These are phyloP conservation scores for Drosophila willistoni DNA, from an alignment of 1,140 invertebrate species.

Conservation along the genomic window DNA sequence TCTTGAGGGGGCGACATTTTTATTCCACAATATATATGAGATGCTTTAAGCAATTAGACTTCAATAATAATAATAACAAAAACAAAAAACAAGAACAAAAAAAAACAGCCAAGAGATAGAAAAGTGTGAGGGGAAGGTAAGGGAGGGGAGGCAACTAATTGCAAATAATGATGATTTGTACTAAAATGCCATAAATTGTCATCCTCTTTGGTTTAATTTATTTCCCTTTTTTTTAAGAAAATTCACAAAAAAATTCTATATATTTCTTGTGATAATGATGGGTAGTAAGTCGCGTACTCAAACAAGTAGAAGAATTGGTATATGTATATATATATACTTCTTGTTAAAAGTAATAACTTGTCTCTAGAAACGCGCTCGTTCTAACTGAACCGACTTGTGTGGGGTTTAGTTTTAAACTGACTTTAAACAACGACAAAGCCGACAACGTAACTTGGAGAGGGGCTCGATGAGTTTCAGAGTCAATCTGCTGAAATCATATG, in stretches of 20 bases:
- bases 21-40: too few relatives aligned
- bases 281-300: conserved; percentile 43
- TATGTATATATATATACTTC: conserved; percentile 3
- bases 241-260: conserved; percentile 27
- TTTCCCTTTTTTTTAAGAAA: conserved; percentile 28
- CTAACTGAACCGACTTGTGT: conserved; percentile 54
- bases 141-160: conserved; percentile 32
- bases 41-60: background rate
- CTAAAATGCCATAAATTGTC: conserved; percentile 72
- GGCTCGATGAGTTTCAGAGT: conserved; percentile 5
- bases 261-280: background rate
- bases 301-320: conserved; percentile 1
- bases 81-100: background rate
- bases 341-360: background rate
- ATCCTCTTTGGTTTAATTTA: conserved; percentile 40
- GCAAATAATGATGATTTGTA: conserved; percentile 72
- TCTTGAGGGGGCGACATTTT: conserved; percentile 63
- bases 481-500: background rate
- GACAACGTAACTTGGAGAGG: background rate
- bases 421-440: conserved; percentile 21
- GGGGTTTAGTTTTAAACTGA: conserved; percentile 66
- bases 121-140: too few relatives aligned
- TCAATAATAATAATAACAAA: background rate
- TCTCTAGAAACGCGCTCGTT: conserved; percentile 18
- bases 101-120: background rate